phyloP scores from a whole-genome alignment of 2,113 vertebrate species.

The Acrocephalus kingi region DNA sequence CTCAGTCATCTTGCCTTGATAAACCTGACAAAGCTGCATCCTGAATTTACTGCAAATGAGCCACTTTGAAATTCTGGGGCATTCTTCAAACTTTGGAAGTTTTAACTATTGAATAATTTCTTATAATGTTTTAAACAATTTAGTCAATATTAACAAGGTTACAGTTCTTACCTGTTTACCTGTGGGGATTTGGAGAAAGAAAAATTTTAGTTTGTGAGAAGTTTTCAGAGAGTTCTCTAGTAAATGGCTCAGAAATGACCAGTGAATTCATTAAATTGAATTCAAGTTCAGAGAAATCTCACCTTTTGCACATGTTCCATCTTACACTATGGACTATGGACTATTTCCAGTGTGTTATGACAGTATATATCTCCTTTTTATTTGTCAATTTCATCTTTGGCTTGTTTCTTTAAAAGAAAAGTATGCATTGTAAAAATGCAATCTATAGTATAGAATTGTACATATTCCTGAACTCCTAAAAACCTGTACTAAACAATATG shows the following conservation, averaged over 20 bases:
- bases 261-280: conserved; percentile 11
- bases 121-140: conserved; percentile 59
- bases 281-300: conserved; percentile 56
- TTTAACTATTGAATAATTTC: conserved; percentile 63
- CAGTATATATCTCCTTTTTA: conserved; percentile 55
- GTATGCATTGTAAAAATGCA: conserved; percentile 79
- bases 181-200: conserved; percentile 10
- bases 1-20: conserved; percentile 73
- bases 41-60: conserved; percentile 70
- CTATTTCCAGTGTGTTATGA: conserved; percentile 62
- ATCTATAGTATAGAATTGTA: conserved; percentile 76
- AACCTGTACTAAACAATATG: conserved; percentile 78
- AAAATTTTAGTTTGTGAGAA: conserved; percentile 42
- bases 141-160: conserved; percentile 52
- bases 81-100: conserved; percentile 70
- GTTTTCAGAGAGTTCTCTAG: conserved; percentile 55
- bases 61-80: conserved; percentile 70
- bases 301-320: conserved; percentile 72
- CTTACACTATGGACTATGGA: conserved; percentile 68
- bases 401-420: conserved; percentile 71
- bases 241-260: conserved; percentile 46
- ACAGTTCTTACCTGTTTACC: conserved; percentile 37
- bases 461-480: conserved; percentile 74
- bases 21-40: conserved; percentile 77
- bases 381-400: conserved; percentile 73